Conservation (phyloP, 2,888 invertebrate species). For the Cryptus viduatorius region DNA sequence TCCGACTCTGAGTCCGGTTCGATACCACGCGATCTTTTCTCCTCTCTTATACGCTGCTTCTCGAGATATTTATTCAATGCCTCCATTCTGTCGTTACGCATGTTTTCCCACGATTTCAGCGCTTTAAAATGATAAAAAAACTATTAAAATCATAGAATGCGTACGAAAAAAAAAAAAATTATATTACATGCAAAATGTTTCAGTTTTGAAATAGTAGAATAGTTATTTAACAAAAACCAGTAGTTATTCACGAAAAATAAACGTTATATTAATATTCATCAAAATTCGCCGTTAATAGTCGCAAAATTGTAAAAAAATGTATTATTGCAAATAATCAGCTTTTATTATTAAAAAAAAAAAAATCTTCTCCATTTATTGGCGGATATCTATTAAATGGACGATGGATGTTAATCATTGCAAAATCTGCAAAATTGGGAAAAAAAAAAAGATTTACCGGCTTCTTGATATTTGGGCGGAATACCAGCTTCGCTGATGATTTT, state of each 20-base stretch:
- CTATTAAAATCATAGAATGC: neutral
- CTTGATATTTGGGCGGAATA: slow-evolving; percentile 78
- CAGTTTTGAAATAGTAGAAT: neutral
- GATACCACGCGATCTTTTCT: slow-evolving; percentile 78
- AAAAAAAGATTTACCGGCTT: slow-evolving; percentile 73
- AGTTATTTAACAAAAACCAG: neutral
- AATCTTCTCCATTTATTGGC: too few species aligned
- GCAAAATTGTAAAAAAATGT: too few species aligned
- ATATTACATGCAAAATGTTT: neutral
- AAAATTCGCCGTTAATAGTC: too few species aligned
- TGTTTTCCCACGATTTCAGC: slow-evolving; percentile 76
- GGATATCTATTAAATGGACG: too few species aligned
- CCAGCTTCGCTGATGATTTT: slow-evolving; percentile 78
- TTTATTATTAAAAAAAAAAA: too few species aligned
- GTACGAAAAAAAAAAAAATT: slow-evolving; percentile 19
- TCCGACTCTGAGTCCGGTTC: slow-evolving; percentile 79
- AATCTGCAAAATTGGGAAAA: too few species aligned
- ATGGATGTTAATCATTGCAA: too few species aligned
- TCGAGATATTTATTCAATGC: slow-evolving; percentile 78
- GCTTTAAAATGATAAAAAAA: slow-evolving; percentile 70
- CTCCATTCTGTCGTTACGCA: slow-evolving; percentile 76
- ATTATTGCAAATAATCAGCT: too few species aligned
- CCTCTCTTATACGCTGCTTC: slow-evolving; percentile 78
- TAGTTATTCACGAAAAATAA: too few species aligned
- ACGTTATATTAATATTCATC: too few species aligned